phyloP scores from a whole-genome alignment of 2,888 invertebrate species.

The Cephus pulcher region DNA sequence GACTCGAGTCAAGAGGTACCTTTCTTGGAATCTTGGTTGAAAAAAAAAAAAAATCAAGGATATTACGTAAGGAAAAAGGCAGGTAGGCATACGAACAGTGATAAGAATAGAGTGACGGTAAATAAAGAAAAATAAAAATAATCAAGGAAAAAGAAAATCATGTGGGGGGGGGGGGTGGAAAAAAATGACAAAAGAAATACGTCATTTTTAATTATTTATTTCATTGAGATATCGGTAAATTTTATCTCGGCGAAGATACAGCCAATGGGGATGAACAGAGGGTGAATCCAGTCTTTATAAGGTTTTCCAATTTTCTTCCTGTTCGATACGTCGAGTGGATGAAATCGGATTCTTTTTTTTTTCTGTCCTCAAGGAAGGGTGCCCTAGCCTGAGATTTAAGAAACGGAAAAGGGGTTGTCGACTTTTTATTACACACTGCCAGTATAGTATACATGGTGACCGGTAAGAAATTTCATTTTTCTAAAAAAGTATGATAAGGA shows the following conservation, averaged over 20 bases:
- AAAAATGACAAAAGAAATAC: not conserved
- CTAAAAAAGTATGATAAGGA: not conserved
- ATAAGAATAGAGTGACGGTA: not conserved
- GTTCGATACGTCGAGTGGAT: not conserved
- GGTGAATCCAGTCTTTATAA: not conserved
- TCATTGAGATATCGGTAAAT: not conserved
- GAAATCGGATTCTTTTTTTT: not conserved
- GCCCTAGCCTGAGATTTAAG: not conserved
- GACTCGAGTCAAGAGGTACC: not conserved
- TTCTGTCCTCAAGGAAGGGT: not conserved
- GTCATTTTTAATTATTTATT: not conserved
- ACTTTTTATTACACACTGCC: not conserved
- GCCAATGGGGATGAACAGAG: not conserved
- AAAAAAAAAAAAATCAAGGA: not conserved
- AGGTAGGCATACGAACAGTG: too few species aligned
- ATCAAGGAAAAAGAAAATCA: not conserved
- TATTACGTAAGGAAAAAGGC: not conserved
- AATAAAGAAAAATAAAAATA: too few species aligned
- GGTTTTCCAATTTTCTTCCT: not conserved
- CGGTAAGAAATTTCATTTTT: not conserved
- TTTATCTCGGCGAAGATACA: not conserved
- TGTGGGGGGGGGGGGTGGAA: rapidly evolving
- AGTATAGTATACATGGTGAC: not conserved
- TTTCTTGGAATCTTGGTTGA: not conserved
- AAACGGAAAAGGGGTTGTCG: not conserved